Percentiles rank a stretch among this genome's conserved stretches.
phyloP scores from a whole-genome alignment of 2,888 invertebrate species.

The Hydropsyche betteni region DNA sequence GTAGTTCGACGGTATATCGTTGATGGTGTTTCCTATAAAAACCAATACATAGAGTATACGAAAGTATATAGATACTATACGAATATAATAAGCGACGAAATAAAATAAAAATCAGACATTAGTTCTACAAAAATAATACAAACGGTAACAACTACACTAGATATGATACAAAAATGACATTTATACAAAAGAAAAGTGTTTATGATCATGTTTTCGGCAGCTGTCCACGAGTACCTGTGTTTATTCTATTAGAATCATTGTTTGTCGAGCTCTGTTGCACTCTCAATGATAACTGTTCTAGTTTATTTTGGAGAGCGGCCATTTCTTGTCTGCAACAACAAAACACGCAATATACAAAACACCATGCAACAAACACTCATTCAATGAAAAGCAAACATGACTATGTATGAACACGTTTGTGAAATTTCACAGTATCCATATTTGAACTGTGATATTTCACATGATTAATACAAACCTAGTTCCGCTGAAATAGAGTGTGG shows the following conservation, averaged over 20 bases:
- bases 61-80: no score
- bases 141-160: no score
- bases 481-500: no score
- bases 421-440: no score
- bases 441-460: no score
- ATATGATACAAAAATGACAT: no score
- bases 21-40: conserved; percentile 52
- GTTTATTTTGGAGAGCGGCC: conserved; percentile 82
- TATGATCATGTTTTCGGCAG: conserved; percentile 42
- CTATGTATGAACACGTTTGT: not conserved
- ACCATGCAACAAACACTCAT: conserved; percentile 14
- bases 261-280: conserved; percentile 45
- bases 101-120: no score
- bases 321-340: conserved; percentile 70
- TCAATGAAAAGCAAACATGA: not conserved
- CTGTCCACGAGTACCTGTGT: conserved; percentile 42
- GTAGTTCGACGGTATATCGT: not conserved
- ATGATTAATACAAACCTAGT: no score
- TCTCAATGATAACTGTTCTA: conserved; percentile 71
- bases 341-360: conserved; percentile 41
- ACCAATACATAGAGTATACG: not conserved
- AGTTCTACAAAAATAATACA: no score
- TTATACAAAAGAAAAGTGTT: no score
- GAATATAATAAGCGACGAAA: no score
- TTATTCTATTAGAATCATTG: conserved; percentile 36